phyloP scores from a whole-genome alignment of 2,797 vertebrate genomes.

The Anomalospiza imberbis region DNA sequence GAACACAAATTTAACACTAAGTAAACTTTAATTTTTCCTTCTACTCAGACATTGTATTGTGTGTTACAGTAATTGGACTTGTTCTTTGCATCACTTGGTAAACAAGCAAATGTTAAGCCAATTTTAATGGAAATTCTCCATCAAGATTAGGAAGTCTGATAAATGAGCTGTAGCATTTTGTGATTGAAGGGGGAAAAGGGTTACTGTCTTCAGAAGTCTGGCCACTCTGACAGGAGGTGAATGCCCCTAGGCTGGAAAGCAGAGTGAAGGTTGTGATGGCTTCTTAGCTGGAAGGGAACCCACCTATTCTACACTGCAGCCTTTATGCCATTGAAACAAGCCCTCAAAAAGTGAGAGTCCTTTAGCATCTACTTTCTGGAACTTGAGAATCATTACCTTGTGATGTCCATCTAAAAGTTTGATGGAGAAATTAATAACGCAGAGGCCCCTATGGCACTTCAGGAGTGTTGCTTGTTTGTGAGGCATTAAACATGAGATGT shows the following conservation, averaged over 20 bases:
- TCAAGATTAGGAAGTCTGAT: neutral
- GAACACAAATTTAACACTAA: neutral
- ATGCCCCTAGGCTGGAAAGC: neutral
- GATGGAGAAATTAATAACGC: neutral
- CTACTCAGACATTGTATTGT: neutral
- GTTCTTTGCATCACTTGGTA: neutral
- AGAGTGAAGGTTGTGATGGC: neutral
- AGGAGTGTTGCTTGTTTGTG: neutral
- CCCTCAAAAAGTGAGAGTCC: neutral
- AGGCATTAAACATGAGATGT: neutral
- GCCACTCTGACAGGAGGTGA: neutral
- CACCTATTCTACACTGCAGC: neutral
- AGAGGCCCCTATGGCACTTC: neutral
- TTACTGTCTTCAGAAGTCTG: neutral
- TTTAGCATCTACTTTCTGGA: neutral
- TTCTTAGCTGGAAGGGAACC: neutral
- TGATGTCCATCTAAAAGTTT: neutral
- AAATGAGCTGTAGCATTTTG: conserved; percentile 1
- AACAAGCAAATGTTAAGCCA: neutral
- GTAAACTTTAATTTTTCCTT: neutral
- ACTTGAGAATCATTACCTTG: neutral
- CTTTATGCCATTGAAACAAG: neutral
- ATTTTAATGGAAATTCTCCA: neutral
- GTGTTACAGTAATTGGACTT: neutral
- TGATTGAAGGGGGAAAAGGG: neutral